Base-by-base conservation (phyloP, 2,797 vertebrate species). In the Phoeniculus purpureus region DNA sequence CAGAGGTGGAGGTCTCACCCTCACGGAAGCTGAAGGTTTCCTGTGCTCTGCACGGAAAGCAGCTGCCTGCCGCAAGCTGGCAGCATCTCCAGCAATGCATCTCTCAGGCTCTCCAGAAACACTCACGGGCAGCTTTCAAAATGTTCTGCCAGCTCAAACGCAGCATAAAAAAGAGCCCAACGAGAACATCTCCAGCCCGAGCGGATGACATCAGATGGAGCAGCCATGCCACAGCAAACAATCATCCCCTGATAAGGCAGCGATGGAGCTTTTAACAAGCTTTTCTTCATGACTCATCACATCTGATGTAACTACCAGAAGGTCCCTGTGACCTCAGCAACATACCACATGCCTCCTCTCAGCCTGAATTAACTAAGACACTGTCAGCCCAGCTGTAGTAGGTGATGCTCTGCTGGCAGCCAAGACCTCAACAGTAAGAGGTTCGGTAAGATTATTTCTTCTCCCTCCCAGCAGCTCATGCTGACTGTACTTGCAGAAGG, bases 151-250 rank as follows among this genome's bases (percentile, higher is more conserved):
- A 18, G 79, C 86, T 88, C 67, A 86, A 81, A 79, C 0, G 0
- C 52, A 25, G 60, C 72, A 50, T 23, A 26, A 34, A 43, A 60
- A 32, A 20, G 37, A 29, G 48, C 37, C 16, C 21, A 51, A 31
- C 40, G 71, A 77, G 76, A 43, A 27, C 50, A 48, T 85, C 91
- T 85, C 85, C 16, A 82, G 81, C 34, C 27, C 3, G 3, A 68
- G 54, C 6, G 51, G 67, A 19, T 75, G 73, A 81, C 93, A 92
- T 89, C 76, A 93, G 73, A 51, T 4, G 2, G 61, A 70, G 72
- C 78, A 82, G 71, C 66, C 60, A 13, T 22, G 10, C 59, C 5
- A 25, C 62, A 65, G 85, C 87, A 85, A 91, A 89, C 87, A 89
- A 64, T 32, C 82, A 43, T 3, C 50, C 72, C 27, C 34, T 76